Evolutionary conservation across 2,888 invertebrate species (phyloP).

Genomic region (Geophilus truncorum): DNA sequence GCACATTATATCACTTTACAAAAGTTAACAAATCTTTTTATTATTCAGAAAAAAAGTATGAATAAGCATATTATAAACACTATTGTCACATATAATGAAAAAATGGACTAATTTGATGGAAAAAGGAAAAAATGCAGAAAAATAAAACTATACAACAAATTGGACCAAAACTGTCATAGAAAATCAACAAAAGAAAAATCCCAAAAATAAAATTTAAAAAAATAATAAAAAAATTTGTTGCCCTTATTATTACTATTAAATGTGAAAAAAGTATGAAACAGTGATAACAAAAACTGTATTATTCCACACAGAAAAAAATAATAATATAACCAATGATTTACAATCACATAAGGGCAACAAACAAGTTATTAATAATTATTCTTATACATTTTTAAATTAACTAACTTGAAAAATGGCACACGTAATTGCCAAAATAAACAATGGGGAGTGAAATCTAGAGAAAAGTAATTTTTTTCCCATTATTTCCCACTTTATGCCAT

Average conservation of each 20-base stretch:
- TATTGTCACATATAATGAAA: constrained; percentile 32
- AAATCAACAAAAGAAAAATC: constrained; percentile 16
- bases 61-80: constrained; percentile 15
- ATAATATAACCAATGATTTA: background rate
- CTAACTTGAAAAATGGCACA: background rate
- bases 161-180: constrained; percentile 6
- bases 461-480: background rate
- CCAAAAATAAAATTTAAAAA: too few species aligned
- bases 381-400: background rate
- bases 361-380: background rate
- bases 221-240: too few species aligned
- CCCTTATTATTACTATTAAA: background rate
- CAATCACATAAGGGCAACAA: constrained; percentile 17
- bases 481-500: constrained; percentile 32
- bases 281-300: background rate
- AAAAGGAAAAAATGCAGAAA: background rate
- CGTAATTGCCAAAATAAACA: background rate
- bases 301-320: background rate
- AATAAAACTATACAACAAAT: constrained; percentile 28
- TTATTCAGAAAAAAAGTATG: background rate
- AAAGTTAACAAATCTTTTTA: background rate
- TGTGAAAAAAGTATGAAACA: background rate
- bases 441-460: background rate
- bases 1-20: constrained; percentile 14
- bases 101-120: background rate